phyloP scores from a whole-genome alignment of 1,140 invertebrate genomes.

The Episyrphus balteatus region DNA sequence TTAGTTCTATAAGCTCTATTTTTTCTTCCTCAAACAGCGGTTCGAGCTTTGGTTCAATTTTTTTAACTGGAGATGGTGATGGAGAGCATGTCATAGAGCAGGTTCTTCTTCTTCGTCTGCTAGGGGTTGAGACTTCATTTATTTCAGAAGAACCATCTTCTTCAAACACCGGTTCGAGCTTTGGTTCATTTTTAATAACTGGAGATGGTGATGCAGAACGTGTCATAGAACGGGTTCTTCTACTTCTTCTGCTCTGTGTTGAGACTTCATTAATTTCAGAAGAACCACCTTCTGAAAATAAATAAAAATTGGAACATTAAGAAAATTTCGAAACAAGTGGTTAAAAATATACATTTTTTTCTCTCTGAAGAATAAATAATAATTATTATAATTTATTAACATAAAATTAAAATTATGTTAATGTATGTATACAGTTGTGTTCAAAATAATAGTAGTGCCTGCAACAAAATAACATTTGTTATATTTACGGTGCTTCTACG shows the following conservation, averaged over 20 bases:
- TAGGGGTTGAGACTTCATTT: conserved; percentile 16
- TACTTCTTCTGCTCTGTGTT: conserved; percentile 27
- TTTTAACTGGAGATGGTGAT: conserved; percentile 22
- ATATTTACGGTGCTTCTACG: too few species aligned
- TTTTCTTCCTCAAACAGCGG: conserved; percentile 18
- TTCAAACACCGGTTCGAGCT: conserved; percentile 19
- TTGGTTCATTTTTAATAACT: conserved; percentile 19
- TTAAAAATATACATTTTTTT: too few species aligned
- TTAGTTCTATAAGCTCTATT: not conserved
- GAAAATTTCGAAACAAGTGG: too few species aligned
- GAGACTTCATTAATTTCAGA: conserved; percentile 8
- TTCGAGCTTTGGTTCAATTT: conserved; percentile 23
- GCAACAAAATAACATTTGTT: too few species aligned
- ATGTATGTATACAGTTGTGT: too few species aligned
- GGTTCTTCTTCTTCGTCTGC: conserved; percentile 26
- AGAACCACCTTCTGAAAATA: conserved; percentile 10
- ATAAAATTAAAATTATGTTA: too few species aligned
- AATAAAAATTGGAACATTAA: too few species aligned
- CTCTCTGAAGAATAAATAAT: too few species aligned
- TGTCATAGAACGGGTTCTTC: conserved; percentile 34
- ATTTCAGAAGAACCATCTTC: too few species aligned
- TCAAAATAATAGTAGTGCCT: too few species aligned
- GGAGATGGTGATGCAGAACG: conserved; percentile 29
- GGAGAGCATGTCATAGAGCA: conserved; percentile 33
- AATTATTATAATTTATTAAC: too few species aligned